Base-by-base conservation (phyloP, 2,797 vertebrate genomes). In the Rousettus madagascariensis region DNA sequence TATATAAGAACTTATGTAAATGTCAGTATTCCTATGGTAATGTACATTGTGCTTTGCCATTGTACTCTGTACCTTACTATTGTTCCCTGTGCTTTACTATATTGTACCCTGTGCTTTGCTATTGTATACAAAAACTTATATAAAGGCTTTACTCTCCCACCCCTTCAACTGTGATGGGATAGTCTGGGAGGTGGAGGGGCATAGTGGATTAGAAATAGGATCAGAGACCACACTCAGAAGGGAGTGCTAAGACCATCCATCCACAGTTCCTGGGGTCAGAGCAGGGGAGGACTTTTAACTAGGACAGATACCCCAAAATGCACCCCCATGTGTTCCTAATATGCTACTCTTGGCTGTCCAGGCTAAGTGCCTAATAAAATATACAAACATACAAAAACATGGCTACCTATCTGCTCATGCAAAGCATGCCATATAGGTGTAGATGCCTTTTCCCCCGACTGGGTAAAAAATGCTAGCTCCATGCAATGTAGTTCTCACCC, bases 401-500 rank as follows among this genome's bases (percentile, higher is more conserved):
- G 15, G 24, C 36, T 59, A 51, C 20, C 17, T 36, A 1, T 15
- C 20, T 30, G 30, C 59, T 49, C 11, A 46, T 78, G 36, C 20
- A 11, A 20, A 71, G 33, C 11, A 6, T 2, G 19, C 24, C 4
- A 0, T 36, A 12, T 36, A 55, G 38, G 7, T 38, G 41, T 22
- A 43, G n/a, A 61, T 63, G 30, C 51, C 9, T 24, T 51, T 36
- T 53, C 36, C 26, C n/a, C 24, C 8, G 33, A 53, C 20, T 4
- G 28, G 46, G n/a, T 10, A 49, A 36, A 68, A 19, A 61, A 51
- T n/a, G 8, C 69, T 71, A 49, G 41, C 89, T 80, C 8, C 2
- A 19, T 13, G 41, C 43, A 6, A 0, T 61, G 55, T 63, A 12
- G 17, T 59, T 49, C 20, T 2, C 16, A 63, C 61, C 4, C 77